Base-by-base conservation (phyloP, 2,797 vertebrate species). In the Gymnodraco acuticeps region DNA sequence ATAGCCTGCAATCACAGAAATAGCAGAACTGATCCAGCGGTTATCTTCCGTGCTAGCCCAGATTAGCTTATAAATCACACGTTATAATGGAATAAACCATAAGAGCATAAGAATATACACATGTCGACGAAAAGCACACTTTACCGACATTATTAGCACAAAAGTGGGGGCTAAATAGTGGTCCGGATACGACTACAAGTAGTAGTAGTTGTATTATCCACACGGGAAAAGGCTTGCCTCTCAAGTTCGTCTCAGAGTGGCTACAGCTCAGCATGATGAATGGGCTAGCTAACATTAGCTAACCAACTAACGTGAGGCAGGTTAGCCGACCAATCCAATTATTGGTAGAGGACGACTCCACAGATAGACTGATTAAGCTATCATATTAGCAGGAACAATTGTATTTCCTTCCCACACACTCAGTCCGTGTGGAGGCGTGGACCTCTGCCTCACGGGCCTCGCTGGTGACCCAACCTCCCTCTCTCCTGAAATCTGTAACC, bases 401-500 rank as follows among this genome's bases (percentile, higher is more conserved):
- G 64, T 63, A n/a, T 53, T 15, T 54, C 17, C 38, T 68, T 31
- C 31, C 14, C 54, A 2, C 14, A 31, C 76, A 43, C 16, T 4
- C 12, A n/a, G 58, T 14, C 17, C 20, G 55, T 48, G 17, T 45
- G 76, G 73, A 88, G 87, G 86, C 80, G 82, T 85, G 85, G 76
- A 82, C 78, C 17, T 51, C 56, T 46, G 43, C 31, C 58, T 17
- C 20, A 53, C 69, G 66, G 92, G 91, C 92, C 91, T 91, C 1
- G 31, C 33, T 47, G 53, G 15, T 73, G 81, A 77, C 84, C 83
- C 81, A 89, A 81, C 82, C 86, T 74, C 85, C 83, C 63, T 17
- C 82, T 90, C 74, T 81, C 84, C 72, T 92, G 63, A 90, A 92
- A 90, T 87, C 88, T 84, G 85, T 87, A 88, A 92, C 83, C 87